Base-by-base conservation (phyloP, 2,888 invertebrate species). In the Drosophila vallismaia region DNA sequence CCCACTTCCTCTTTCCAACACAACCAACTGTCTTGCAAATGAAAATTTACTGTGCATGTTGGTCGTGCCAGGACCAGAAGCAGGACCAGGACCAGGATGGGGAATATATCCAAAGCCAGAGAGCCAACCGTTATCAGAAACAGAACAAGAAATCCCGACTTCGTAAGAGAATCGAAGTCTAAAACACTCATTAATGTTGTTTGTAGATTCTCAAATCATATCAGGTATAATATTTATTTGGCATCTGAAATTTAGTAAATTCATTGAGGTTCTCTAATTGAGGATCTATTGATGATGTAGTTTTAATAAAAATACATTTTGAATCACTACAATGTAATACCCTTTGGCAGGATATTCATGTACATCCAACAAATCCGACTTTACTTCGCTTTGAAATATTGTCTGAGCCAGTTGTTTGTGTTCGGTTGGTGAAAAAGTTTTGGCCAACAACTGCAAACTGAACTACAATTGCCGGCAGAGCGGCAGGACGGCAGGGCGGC, bases 1-100 rank as follows among this genome's bases (percentile, higher is more conserved):
- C 14, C 31, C 26, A 19, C 38, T 19, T 54, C 33, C 56, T 28
- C 54, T 44, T 56, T 14, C 38, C 33, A 36, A 56, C 79, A 72
- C 56, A 48, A 54, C 57, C 57, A 64, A 52, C 58, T 75, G 84
- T 77, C 80, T 81, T 53, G 85, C 76, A 81, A 81, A 81, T 81
- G 87, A 86, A 86, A 81, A 81, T 86, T 86, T 81, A 81, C 85
- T 81, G 76, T 81, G 73, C 87, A 77, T 81, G 81, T 84, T 78
- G 75, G 82, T 81, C 84, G 63, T 84, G 87, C 81, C 85, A 81
- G 75, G 46, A 66, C 46, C 82, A 78, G 62, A 33, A 38, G 8
- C 49, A 50, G 51, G 48, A 42, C 42, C 69, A 28, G 28, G 4
- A 28, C 28, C 28, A 28, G 28, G 28, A 19, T 19, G 19, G 19